phyloP scores from a whole-genome alignment of 2,888 invertebrate species.

The Ornithoptera alexandrae region DNA sequence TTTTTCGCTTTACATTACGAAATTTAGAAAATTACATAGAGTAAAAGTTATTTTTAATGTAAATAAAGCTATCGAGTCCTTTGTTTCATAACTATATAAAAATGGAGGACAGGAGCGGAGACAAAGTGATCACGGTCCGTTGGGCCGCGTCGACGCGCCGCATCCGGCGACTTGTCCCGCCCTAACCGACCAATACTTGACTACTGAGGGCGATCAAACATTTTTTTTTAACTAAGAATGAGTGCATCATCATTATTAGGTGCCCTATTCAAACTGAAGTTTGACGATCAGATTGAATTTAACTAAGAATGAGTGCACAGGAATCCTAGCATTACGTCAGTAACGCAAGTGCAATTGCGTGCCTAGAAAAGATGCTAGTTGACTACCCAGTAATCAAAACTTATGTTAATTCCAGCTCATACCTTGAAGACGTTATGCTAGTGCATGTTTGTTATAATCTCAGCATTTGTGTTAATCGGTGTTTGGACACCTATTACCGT shows the following conservation, averaged over 20 bases:
- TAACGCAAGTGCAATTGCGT: no score
- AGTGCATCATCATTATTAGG: no score
- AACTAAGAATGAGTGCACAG: neutral
- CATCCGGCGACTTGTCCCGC: constrained; percentile 50
- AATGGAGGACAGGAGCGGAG: constrained; percentile 36
- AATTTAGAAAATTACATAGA: neutral
- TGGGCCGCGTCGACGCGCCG: constrained; percentile 48
- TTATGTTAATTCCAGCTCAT: no score
- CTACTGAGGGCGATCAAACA: constrained; percentile 2
- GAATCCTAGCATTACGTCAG: no score
- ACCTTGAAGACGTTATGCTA: no score
- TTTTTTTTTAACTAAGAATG: neutral
- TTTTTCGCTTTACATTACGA: no score
- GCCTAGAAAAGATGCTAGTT: no score
- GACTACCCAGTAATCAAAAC: no score
- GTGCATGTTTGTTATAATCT: no score
- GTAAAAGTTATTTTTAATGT: neutral
- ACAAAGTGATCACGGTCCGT: constrained; percentile 54
- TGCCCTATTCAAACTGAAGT: no score
- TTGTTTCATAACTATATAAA: constrained; percentile 18
- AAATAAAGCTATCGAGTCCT: constrained; percentile 7
- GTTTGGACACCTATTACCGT: no score
- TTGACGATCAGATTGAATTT: neutral
- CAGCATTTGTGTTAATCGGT: no score
- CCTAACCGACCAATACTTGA: constrained; percentile 26